Evolutionary conservation across 2,113 vertebrate genomes (phyloP), one percentile per base, ranked within the genome.

Genomic region (Dascyllus trimaculatus): DNA sequence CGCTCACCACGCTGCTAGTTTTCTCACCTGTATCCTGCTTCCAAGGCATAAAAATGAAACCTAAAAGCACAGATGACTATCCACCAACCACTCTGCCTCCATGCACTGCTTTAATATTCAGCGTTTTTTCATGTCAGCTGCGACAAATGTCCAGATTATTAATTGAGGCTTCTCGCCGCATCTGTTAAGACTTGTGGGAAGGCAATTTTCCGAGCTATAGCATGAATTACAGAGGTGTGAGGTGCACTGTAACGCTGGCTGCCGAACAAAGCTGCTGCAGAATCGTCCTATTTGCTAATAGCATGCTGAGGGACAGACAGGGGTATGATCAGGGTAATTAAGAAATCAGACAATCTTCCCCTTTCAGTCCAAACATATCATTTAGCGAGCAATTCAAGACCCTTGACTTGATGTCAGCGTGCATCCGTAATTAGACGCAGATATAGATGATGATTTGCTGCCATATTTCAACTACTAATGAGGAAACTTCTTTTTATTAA

Each of bases 281-380:
- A 74, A 71, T 63, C 52, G 25, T 66, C 71, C 83, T 73, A 22
- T 89, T 74, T 69, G 82, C 84, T 91, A 88, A 90, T 90, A 70
- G 81, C 86, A 88, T 57, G 67, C 73, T 80, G 87, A 87, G 86
- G 75, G 89, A 86, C 83, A 77, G 85, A 81, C 75, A 38, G 82
- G 80, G 84, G 35, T 75, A 75, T 87, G 89, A 93, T 91, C 90
- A 91, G 88, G 80, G 86, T 93, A 87, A 93, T 93, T 88, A 91
- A 85, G 75, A 83, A 91, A 92, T 92, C 85, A 92, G 82, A 88
- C 85, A 82, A 85, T 87, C 89, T 82, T 85, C 89, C 90, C 87
- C 75, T 85, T 85, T 85, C 71, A 73, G 84, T 91, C 89, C 75
- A 91, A 94, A 92, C 87, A 85, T 90, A 83, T 89, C 73, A 93